phyloP scores from a whole-genome alignment of 2,113 vertebrate species.

The Asarcornis scutulata region DNA sequence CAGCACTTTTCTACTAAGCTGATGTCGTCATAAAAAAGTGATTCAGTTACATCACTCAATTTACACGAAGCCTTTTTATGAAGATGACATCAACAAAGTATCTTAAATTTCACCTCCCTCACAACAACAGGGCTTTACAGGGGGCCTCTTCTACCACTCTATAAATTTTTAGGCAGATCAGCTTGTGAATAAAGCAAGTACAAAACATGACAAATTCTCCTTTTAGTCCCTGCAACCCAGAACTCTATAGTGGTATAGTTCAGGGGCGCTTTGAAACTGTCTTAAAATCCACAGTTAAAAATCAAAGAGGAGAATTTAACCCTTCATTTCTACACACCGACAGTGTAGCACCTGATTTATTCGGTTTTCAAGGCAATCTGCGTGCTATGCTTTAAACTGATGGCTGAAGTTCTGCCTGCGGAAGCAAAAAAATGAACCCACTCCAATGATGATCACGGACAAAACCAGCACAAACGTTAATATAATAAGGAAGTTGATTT shows the following conservation, averaged over 20 bases:
- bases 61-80: neutral
- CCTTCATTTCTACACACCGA: slow-evolving; percentile 32
- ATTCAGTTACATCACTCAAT: neutral
- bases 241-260: neutral
- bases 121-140: neutral
- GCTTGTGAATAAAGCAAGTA: neutral
- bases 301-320: slow-evolving; percentile 30
- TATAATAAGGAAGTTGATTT: slow-evolving; percentile 74
- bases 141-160: neutral
- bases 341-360: slow-evolving; percentile 45
- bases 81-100: neutral
- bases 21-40: neutral
- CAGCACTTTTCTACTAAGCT: neutral
- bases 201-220: neutral
- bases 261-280: neutral
- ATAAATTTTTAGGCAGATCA: neutral
- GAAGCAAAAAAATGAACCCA: slow-evolving; percentile 72
- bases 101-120: neutral
- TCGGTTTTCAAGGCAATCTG: slow-evolving; percentile 13
- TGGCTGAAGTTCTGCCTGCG: slow-evolving; percentile 75
- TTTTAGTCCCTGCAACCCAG: neutral
- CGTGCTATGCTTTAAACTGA: slow-evolving; percentile 78
- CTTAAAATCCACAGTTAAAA: slow-evolving; percentile 35
- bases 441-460: slow-evolving; percentile 43
- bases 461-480: slow-evolving; percentile 69